Base-by-base conservation (phyloP, 92 coral and sea anemone genomes). In the Parazoanthus atlanticus region DNA sequence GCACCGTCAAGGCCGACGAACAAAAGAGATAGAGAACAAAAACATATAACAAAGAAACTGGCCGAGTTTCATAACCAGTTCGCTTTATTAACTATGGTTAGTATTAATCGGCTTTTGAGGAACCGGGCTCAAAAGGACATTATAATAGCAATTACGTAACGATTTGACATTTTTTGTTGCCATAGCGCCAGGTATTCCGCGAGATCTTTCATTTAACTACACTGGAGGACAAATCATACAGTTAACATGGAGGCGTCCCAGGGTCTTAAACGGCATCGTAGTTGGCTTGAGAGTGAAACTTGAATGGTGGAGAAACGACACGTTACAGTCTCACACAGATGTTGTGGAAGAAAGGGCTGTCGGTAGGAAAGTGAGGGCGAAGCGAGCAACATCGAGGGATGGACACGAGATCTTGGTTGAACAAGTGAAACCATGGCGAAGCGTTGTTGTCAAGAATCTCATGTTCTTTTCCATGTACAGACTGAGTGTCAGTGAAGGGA, bases 401-500 rank as follows among this genome's bases (percentile, higher is more conserved):
- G 87, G 87, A 46, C 87, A 69, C 38, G 87, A 26, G 26, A 84
- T 84, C 12, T 15, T 84, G 36, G 87, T 84, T 13, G 78, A 84
- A 73, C 66, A 28, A 70, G 87, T 70, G 40, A 28, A 70, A 73
- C 78, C 78, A 8, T 29, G 77, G 87, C 66, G 87, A 41, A 70
- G 64, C 29, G 78, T 84, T 71, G 29, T 70, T 84, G 69, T 84
- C 17, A 69, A 74, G 78, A 84, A 84, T 8, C 66, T 84, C 38
- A 30, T 28, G 78, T 70, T 84, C 30, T 84, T 65, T 30, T 84
- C 87, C 0, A 31, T 67, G 49, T 84, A 84, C 78, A 84, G 65
- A 70, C 25, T 84, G 34, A 69, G 87, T 8, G 87, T 84, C 87
- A 84, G 87, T 46, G 87, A 84, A 28, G 87, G 87, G 61, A 84